Evolutionary conservation across 2,113 vertebrate genomes (phyloP).

Genomic region (Microcebus griseorufus): DNA sequence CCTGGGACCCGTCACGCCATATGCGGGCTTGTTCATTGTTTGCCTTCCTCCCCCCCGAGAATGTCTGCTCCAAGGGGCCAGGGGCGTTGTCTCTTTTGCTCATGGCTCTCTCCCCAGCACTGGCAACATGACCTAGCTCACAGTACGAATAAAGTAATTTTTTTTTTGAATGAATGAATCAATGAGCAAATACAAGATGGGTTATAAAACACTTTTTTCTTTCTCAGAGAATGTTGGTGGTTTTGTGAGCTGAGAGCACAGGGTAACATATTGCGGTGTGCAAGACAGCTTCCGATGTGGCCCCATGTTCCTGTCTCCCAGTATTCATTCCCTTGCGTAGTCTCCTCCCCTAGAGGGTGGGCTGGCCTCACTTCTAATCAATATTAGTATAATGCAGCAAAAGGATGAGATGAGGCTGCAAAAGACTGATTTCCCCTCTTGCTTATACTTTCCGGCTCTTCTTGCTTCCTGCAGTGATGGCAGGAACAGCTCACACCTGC

Average conservation of each 20-base stretch:
- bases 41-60: no score
- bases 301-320: not conserved
- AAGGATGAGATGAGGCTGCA: not conserved
- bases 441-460: not conserved
- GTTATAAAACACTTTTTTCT: not conserved
- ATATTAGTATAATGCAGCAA: not conserved
- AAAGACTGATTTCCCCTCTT: not conserved
- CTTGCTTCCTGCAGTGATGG: no score
- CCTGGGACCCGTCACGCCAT: not conserved
- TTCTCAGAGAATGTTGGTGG: not conserved
- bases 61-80: not conserved
- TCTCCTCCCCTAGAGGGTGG: not conserved
- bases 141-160: not conserved
- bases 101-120: not conserved
- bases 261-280: not conserved
- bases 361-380: not conserved
- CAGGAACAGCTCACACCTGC: not conserved
- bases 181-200: not conserved
- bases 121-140: not conserved
- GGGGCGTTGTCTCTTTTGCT: fast-evolving
- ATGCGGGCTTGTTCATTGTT: fast-evolving
- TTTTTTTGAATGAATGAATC: not conserved
- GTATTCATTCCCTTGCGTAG: not conserved
- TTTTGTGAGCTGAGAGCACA: not conserved
- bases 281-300: not conserved